phyloP scores from a whole-genome alignment of 2,113 vertebrate species.

The Protomyctophum bolini region DNA sequence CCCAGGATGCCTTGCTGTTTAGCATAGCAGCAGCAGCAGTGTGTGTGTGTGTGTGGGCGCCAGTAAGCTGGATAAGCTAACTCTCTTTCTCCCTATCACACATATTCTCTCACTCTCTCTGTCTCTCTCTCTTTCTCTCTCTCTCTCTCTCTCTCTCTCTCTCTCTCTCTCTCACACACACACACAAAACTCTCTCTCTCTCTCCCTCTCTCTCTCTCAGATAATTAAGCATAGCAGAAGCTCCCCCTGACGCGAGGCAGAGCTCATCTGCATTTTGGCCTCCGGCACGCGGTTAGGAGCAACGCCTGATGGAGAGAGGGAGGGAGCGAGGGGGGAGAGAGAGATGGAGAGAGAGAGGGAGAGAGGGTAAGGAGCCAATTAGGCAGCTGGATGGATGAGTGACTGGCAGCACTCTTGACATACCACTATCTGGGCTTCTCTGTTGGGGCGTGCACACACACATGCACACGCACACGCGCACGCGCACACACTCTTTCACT shows the following conservation, averaged over 20 bases:
- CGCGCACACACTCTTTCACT: conserved; percentile 7
- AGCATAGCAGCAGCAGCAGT: conserved; percentile 89
- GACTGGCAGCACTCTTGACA: conserved; percentile 99
- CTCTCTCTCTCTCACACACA: not conserved
- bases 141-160: too few relatives aligned
- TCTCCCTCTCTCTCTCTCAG: conserved; percentile 84
- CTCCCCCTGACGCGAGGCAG: conserved; percentile 80
- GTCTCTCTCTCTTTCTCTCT: too few relatives aligned
- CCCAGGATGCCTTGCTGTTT: conserved; percentile 99
- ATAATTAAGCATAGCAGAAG: conserved; percentile 99
- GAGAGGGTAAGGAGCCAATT: conserved; percentile 99
- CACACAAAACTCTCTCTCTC: conserved; percentile 25
- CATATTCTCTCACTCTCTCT: conserved; percentile 79
- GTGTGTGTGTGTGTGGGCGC: conserved; percentile 80
- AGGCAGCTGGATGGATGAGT: conserved; percentile 99
- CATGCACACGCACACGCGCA: conserved; percentile 12
- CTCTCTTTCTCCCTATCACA: conserved; percentile 82
- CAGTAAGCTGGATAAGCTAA: conserved; percentile 69
- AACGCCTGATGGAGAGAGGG: conserved; percentile 98
- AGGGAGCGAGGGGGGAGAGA: conserved; percentile 46
- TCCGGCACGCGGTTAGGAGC: conserved; percentile 99
- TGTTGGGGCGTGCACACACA: conserved; percentile 2
- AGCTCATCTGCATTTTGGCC: conserved; percentile 99
- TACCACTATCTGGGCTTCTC: conserved; percentile 86
- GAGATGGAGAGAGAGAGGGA: conserved; percentile 74